Base-by-base conservation (phyloP, 2,888 invertebrate species). In the Euplexia lucipara region DNA sequence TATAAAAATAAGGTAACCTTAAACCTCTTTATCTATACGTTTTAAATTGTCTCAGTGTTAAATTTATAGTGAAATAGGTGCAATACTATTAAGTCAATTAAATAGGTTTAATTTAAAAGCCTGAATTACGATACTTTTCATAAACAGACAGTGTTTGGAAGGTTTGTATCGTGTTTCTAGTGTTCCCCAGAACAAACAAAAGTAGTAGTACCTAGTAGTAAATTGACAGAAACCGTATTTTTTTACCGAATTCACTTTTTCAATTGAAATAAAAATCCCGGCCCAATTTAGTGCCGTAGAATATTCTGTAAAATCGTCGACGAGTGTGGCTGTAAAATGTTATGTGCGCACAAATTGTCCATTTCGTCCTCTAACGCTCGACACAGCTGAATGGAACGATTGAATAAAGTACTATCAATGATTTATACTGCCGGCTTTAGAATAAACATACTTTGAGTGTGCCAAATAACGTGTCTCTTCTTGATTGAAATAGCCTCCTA, bases 341-440 rank as follows among this genome's bases (percentile, higher is more conserved):
- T 83, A 86, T 79, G 79, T 52, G 60, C 57, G 73, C 79, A 81
- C 82, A 84, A 86, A 87, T 85, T 79, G 83, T 70, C 83, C 82
- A 78, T 82, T 84, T 78, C 60, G 75, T 67, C 72, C 26, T 57
- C 26, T 69, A 60, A 51, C 53, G 53, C 10, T 39, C 47, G 37
- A 30, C 37, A 3, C 45, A 49, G 59, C 42, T 42, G 57, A 42
- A 61, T 58, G 57, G 39, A 49, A 61, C 53, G 30, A 70, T 64
- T 64, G 30, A 70, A 64, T 54, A 51, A 61, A 70, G 26, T 59
- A 39, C n/a, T 41, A 37, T 1, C 10, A 8, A 35, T 26, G n/a
- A 75, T 69, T 69, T 48, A 57, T 51, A 49, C n/a, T 22, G 10
- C 22, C 22, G 22, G 42, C 14, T 63, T 35, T n/a, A 22, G 37